Base-by-base conservation (phyloP, 2,797 vertebrate species). In the Melanotaenia nigrans region DNA sequence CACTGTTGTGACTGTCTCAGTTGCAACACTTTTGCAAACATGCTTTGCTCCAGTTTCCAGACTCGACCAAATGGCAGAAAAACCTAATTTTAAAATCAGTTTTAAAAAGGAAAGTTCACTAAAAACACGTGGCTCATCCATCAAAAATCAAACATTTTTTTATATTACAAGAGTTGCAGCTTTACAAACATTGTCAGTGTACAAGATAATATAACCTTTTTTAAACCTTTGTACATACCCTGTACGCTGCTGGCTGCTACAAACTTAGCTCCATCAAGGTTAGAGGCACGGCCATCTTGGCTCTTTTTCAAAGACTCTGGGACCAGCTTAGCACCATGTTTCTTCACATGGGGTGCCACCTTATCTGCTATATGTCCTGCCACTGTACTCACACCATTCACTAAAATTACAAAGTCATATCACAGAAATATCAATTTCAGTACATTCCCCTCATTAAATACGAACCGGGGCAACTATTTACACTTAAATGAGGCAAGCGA, bases 271-370 rank as follows among this genome's bases (percentile, higher is more conserved):
- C 96, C 97, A 40, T 96, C 94, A 65, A 97, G 71, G 40, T 95
- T 93, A 51, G 97, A 97, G 64, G 89, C 36, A 0, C 88, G 93
- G 14, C 96, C 96, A 32, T 96, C 95, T 90, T 95, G 95, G 83
- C 91, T 94, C 77, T 93, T 97, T 91, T 95, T 99, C 84, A 98
- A 77, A 33, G 97, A 95, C 74, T 98, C 96, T 47, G 97, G 97
- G 79, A 99, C 91, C 64, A 99, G 93, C 85, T 97, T 99, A 75
- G 94, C 91, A 11, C 97, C 95, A 0, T 99, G 96, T 74, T 97
- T 98, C 92, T 98, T 98, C 67, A 99, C 94, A 0, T 98, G 97
- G 2, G 97, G 97, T 8, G 95, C 95, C 54, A 98, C 75, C 85
- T 98, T 97, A 73, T 93, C 96, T 59, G 96, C 96, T 0, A 98